phyloP scores from a whole-genome alignment of 1,140 invertebrate species.

The Macrocentrus cingulum region DNA sequence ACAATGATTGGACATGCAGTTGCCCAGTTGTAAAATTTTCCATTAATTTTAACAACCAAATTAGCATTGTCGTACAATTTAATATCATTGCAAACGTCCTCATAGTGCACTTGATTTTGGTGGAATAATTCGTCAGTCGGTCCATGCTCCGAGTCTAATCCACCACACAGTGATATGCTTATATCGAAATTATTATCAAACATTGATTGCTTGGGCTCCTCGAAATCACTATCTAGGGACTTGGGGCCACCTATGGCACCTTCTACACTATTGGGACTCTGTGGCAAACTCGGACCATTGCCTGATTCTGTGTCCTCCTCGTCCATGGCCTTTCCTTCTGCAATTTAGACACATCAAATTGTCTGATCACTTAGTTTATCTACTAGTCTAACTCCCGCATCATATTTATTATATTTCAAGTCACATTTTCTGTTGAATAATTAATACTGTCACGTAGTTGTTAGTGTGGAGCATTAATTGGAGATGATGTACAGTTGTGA shows the following conservation, averaged over 20 bases:
- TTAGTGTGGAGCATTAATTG: too few relatives aligned
- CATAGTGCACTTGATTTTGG: conserved; percentile 75
- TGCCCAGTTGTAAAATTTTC: conserved; percentile 87
- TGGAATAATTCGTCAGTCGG: conserved; percentile 72
- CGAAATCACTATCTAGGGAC: conserved; percentile 79
- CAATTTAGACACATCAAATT: conserved; percentile 25
- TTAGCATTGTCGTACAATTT: conserved; percentile 79
- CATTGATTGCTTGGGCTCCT: conserved; percentile 66
- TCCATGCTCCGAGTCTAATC: conserved; percentile 63
- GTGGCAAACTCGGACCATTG: conserved; percentile 89
- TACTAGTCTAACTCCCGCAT: too few relatives aligned
- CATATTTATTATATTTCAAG: too few relatives aligned
- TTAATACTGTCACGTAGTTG: too few relatives aligned
- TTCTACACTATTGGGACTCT: conserved; percentile 88
- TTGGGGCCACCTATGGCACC: conserved; percentile 69
- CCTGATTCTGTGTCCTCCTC: conserved; percentile 96
- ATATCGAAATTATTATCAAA: conserved; percentile 68
- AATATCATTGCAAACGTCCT: conserved; percentile 82
- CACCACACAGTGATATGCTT: conserved; percentile 80
- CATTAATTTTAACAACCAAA: conserved; percentile 83
- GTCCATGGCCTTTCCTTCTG: conserved; percentile 52
- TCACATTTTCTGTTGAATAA: too few relatives aligned
- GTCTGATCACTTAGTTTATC: background rate
- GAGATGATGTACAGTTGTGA: too few relatives aligned
- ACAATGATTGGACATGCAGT: conserved; percentile 86